Conservation (phyloP, 2,797 vertebrate genomes). For the Columba guinea region DNA sequence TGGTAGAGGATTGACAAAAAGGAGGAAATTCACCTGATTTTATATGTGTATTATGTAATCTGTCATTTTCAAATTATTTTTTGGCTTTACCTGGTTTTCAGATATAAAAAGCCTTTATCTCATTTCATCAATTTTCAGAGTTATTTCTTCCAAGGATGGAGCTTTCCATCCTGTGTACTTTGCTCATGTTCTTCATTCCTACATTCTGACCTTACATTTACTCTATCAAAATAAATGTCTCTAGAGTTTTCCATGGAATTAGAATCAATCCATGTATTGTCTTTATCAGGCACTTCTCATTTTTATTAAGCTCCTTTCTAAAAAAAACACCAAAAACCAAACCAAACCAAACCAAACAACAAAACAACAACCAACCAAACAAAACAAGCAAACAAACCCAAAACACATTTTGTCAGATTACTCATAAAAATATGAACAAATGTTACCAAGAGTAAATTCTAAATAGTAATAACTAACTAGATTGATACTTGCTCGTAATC, state of each 20-base stretch:
- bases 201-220: not conserved
- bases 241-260: not conserved
- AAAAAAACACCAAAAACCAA: too few species aligned
- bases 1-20: not conserved
- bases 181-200: not conserved
- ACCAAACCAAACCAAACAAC: too few species aligned
- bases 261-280: not conserved
- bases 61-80: not conserved
- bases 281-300: not conserved
- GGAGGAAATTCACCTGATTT: not conserved
- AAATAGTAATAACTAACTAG: not conserved
- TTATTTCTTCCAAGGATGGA: not conserved
- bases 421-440: not conserved
- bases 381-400: not conserved
- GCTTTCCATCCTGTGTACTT: not conserved
- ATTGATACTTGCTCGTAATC: not conserved
- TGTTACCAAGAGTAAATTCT: not conserved
- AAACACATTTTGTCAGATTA: not conserved
- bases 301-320: not conserved
- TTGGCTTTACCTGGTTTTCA: not conserved
- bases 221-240: not conserved
- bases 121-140: not conserved
- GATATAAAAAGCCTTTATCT: not conserved
- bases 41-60: not conserved
- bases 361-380: too few species aligned